Conservation (phyloP, 2,797 vertebrate species). For the Clarias pachynema region DNA sequence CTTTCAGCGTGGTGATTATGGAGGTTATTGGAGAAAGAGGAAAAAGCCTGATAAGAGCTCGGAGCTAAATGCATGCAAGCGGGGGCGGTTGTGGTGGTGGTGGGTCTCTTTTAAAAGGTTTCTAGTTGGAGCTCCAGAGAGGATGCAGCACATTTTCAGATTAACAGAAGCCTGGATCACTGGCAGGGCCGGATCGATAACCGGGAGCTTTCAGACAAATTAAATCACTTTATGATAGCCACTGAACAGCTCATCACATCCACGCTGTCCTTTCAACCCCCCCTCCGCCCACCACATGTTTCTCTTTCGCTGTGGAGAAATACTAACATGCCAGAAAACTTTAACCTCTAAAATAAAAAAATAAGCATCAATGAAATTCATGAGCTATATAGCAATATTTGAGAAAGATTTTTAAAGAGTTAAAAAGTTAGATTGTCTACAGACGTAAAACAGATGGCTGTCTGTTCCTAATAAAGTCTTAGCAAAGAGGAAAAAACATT, state of each 20-base stretch:
- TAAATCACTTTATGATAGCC: slow-evolving; percentile 72
- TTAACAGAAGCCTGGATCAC: slow-evolving; percentile 55
- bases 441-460: not conserved
- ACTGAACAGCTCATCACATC: slow-evolving; percentile 68
- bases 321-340: slow-evolving; percentile 23
- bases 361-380: slow-evolving; percentile 31
- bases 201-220: slow-evolving; percentile 71
- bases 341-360: slow-evolving; percentile 1
- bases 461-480: not conserved
- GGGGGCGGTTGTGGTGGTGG: slow-evolving; percentile 50
- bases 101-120: slow-evolving; percentile 56
- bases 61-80: slow-evolving; percentile 49
- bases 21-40: slow-evolving; percentile 54
- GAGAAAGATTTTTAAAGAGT: not conserved
- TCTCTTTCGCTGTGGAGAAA: slow-evolving; percentile 13
- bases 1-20: slow-evolving; percentile 49
- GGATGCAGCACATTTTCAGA: slow-evolving; percentile 59
- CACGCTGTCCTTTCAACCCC: slow-evolving; percentile 49
- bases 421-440: not conserved
- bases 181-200: slow-evolving; percentile 66
- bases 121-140: slow-evolving; percentile 47
- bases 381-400: slow-evolving; percentile 18
- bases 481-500: not conserved
- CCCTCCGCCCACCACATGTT: not conserved
- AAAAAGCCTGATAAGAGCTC: slow-evolving; percentile 54